phyloP scores from a whole-genome alignment of 2,113 vertebrate genomes.

The Trichechus manatus region DNA sequence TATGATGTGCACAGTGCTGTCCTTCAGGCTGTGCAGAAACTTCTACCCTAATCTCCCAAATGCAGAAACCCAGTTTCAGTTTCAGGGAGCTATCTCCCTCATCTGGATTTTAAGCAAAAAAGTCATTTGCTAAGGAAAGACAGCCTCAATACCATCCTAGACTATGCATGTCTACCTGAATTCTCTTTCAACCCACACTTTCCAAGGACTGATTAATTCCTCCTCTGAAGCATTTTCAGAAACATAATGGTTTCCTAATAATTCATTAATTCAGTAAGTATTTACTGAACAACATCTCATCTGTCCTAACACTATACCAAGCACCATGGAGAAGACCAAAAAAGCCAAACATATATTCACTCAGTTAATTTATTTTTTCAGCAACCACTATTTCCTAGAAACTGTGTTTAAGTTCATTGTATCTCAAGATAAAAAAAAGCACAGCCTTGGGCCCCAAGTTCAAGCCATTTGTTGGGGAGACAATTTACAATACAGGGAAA shows the following conservation, averaged over 20 bases:
- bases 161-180: neutral
- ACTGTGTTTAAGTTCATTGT: conserved; percentile 41
- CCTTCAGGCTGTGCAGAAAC: neutral
- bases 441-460: neutral
- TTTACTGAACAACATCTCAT: neutral
- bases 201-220: neutral
- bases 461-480: neutral
- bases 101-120: conserved; percentile 8
- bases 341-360: neutral
- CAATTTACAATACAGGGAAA: neutral
- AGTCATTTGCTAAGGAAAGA: neutral
- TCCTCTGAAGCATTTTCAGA: conserved; percentile 44
- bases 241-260: conserved; percentile 19
- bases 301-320: neutral
- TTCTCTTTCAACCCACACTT: conserved; percentile 26
- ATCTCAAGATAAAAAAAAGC: conserved; percentile 65
- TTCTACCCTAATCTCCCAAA: conserved; percentile 67
- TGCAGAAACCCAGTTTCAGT: conserved; percentile 10
- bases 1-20: neutral
- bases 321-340: neutral
- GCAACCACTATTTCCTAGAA: neutral
- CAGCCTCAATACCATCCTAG: neutral
- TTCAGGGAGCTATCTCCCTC: neutral
- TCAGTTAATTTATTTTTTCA: conserved; percentile 40
- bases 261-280: neutral